Conservation (phyloP, 2,113 vertebrate genomes). For the Myodes glareolus region DNA sequence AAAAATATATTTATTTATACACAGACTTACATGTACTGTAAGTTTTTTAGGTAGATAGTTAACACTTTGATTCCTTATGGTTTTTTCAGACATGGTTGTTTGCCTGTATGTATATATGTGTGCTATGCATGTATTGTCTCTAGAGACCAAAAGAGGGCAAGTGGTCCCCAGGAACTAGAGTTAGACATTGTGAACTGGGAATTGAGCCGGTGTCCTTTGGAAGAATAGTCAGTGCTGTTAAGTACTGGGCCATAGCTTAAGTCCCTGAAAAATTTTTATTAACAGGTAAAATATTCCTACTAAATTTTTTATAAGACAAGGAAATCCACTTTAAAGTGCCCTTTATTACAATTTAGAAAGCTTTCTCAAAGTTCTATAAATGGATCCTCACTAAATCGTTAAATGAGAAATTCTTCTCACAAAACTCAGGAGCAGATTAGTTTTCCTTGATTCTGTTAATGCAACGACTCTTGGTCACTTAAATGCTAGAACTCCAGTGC, state of each 20-base stretch:
- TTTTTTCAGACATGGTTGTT: not conserved
- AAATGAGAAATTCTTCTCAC: slow-evolving; percentile 8
- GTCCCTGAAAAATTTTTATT: not conserved
- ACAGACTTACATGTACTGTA: not conserved
- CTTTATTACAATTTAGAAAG: slow-evolving; percentile 24
- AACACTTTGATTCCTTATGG: not conserved
- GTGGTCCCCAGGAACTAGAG: no score
- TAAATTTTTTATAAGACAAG: not conserved
- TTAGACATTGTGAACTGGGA: not conserved
- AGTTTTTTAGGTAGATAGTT: not conserved
- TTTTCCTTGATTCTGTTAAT: slow-evolving; percentile 27
- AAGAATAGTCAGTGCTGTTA: not conserved
- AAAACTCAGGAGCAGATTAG: not conserved
- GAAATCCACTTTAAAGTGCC: not conserved
- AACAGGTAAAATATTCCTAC: not conserved
- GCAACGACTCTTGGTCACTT: not conserved
- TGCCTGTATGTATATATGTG: not conserved
- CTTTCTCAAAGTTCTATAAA: not conserved
- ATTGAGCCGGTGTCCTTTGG: not conserved
- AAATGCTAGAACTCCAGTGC: not conserved
- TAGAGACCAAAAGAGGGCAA: not conserved
- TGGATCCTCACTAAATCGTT: slow-evolving; percentile 6
- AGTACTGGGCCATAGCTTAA: not conserved
- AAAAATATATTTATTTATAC: not conserved
- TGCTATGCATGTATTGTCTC: not conserved